These are phyloP conservation scores for Meta bourneti DNA, from an alignment of 2,888 invertebrate genomes.

Conservation along the genomic window DNA sequence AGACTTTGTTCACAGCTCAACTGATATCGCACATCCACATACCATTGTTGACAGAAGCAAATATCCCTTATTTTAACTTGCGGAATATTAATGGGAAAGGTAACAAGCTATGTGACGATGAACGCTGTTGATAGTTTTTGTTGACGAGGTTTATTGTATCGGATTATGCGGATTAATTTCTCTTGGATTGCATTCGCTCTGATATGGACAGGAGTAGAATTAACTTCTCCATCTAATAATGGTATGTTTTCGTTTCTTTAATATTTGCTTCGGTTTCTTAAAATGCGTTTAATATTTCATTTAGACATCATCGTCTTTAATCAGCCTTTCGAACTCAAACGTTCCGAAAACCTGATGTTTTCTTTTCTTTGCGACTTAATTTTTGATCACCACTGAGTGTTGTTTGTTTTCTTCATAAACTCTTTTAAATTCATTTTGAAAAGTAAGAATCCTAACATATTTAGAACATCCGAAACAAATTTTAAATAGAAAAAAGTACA, in stretches of 20 bases:
- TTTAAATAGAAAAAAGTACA: too few species aligned
- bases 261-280: not conserved
- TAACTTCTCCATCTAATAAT: not conserved
- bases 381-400: too few species aligned
- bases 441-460: not conserved
- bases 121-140: not conserved
- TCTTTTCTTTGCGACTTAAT: not conserved
- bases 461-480: too few species aligned
- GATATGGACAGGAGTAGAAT: not conserved
- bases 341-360: not conserved
- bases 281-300: not conserved
- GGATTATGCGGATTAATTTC: not conserved
- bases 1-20: slow-evolving; percentile 16
- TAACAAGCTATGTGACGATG: not conserved
- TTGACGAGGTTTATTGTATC: not conserved
- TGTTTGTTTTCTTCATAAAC: not conserved
- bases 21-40: not conserved
- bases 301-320: not conserved
- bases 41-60: slow-evolving; percentile 2
- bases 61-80: not conserved
- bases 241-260: not conserved
- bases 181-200: not conserved
- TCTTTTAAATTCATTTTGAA: not conserved
- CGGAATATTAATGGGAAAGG: not conserved
- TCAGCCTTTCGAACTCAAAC: not conserved